Evolutionary conservation across 2,888 invertebrate species (phyloP).

Genomic region (Pogonocherus hispidulus): DNA sequence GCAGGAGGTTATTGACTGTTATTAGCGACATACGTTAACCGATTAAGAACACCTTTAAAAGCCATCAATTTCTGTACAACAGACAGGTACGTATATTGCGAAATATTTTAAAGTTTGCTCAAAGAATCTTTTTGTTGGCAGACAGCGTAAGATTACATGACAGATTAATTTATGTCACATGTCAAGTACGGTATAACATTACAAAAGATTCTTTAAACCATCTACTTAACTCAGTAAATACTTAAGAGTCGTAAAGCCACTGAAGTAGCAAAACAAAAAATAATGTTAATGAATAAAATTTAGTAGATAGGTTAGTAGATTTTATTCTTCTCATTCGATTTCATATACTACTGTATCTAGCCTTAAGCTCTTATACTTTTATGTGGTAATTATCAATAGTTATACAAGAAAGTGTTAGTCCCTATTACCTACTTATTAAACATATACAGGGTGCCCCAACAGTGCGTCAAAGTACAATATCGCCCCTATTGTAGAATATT

Average conservation of each 20-base stretch:
- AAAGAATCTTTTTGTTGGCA: neutral
- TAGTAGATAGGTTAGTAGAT: too few species aligned
- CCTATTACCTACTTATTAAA: too few species aligned
- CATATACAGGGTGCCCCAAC: too few species aligned
- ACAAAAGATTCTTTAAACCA: neutral
- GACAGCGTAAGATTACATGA: neutral
- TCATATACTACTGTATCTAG: too few species aligned
- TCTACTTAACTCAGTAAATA: neutral
- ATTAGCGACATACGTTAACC: constrained; percentile 13
- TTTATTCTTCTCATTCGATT: too few species aligned
- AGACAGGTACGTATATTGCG: constrained; percentile 6
- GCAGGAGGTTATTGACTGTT: constrained; percentile 24
- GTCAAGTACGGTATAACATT: neutral
- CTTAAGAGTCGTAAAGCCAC: neutral
- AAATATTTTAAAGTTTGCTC: neutral
- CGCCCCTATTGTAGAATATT: too few species aligned
- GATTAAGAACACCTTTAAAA: constrained; percentile 7
- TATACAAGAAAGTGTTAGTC: too few species aligned
- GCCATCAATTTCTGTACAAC: constrained; percentile 5
- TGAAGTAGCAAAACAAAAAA: too few species aligned
- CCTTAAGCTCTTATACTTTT: too few species aligned
- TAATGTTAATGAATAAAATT: too few species aligned
- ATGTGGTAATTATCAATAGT: too few species aligned
- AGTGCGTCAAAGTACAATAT: too few species aligned
- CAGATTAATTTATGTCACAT: neutral